Conservation (phyloP, 2,888 invertebrate genomes). For the Lasioglossum figueresi region DNA sequence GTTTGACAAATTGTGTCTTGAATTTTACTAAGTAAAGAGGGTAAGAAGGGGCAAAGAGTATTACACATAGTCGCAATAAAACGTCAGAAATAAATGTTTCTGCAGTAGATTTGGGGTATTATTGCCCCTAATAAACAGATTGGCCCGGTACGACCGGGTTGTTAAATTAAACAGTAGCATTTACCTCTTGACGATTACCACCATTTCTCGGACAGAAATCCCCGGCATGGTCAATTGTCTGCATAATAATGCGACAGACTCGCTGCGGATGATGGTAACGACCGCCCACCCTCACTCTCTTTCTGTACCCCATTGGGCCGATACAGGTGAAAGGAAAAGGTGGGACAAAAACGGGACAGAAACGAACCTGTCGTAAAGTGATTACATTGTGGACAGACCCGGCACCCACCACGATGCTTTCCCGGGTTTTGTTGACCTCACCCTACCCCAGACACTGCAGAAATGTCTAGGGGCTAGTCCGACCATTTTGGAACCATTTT, state of each 20-base stretch:
- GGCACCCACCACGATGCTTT: slow-evolving; percentile 62
- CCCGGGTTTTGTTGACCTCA: background rate
- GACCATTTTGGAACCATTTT: background rate
- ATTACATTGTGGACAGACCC: slow-evolving; percentile 73
- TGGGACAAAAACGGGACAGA: slow-evolving; percentile 13
- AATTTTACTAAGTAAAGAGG: too few species aligned
- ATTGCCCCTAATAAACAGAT: slow-evolving; percentile 32
- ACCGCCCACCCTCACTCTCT: background rate
- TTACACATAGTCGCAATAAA: slow-evolving; percentile 26
- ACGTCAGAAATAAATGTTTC: background rate
- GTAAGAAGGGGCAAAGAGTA: background rate
- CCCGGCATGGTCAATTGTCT: background rate
- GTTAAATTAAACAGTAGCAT: slow-evolving; percentile 35
- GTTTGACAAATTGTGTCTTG: too few species aligned
- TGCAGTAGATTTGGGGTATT: background rate
- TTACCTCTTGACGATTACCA: background rate
- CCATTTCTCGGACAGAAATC: background rate
- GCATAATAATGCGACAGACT: slow-evolving; percentile 22
- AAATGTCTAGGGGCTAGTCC: background rate
- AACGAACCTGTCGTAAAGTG: slow-evolving; percentile 68
- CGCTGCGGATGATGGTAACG: slow-evolving; percentile 40
- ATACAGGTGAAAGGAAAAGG: background rate
- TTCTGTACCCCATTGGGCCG: background rate
- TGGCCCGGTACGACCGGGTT: slow-evolving; percentile 2
- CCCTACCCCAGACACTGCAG: background rate